These are phyloP conservation scores for Gila robusta DNA, from an alignment of 2,797 vertebrate genomes.

Conservation along the genomic window DNA sequence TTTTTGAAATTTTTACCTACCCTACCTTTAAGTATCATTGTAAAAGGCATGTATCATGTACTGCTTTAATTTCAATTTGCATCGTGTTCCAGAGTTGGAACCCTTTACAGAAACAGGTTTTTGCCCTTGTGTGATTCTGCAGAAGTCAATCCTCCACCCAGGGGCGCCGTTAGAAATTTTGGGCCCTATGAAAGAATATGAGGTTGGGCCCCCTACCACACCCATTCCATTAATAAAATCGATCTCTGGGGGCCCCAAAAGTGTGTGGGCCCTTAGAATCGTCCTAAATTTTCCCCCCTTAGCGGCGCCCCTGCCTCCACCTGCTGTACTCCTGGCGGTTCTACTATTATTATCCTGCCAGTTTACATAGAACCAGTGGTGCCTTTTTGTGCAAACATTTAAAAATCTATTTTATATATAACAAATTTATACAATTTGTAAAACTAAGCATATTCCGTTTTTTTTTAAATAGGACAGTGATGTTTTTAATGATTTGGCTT, in stretches of 20 bases:
- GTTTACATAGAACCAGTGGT: neutral
- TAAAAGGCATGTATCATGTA: neutral
- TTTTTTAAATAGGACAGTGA: neutral
- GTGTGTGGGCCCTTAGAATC: no score
- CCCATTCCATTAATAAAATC: no score
- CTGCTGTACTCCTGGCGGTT: no score
- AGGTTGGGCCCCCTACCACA: no score
- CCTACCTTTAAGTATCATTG: neutral
- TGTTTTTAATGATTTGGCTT: neutral
- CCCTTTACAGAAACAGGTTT: neutral
- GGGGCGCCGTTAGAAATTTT: no score
- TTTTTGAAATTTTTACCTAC: no score
- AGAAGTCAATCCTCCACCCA: neutral
- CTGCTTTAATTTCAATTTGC: neutral
- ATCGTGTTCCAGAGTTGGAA: neutral
- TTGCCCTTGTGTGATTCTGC: neutral
- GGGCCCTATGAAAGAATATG: no score
- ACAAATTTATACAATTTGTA: neutral
- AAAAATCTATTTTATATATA: neutral
- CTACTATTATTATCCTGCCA: neutral
- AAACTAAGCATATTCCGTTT: neutral
- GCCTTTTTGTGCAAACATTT: neutral
- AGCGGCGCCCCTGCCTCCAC: neutral
- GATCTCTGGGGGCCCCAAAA: no score
- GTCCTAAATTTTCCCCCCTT: no score